A percentile compares a stretch with the other conserved stretches of the same genome.
These are phyloP conservation scores for Ciconia maguari DNA, from an alignment of 2,113 vertebrate species.

Conservation along the genomic window DNA sequence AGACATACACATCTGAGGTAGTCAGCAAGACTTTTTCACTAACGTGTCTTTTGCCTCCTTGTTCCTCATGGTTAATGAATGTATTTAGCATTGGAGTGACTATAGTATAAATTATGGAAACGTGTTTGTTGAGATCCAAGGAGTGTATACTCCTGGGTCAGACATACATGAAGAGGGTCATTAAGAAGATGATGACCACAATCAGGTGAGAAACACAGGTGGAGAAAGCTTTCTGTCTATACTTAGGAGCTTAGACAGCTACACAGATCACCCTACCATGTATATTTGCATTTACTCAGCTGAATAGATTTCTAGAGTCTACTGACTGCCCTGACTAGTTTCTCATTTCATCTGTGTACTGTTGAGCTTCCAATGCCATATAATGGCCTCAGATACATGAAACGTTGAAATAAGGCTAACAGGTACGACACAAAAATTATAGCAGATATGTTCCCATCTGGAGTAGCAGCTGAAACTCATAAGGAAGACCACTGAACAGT, in stretches of 20 bases:
- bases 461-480: background rate
- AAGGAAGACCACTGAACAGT: background rate
- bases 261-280: background rate
- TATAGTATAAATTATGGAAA: background rate
- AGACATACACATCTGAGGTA: background rate
- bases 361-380: background rate
- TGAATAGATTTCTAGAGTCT: background rate
- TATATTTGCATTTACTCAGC: background rate
- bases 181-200: background rate
- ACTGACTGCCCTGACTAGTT: background rate
- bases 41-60: background rate
- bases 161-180: background rate
- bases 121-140: background rate
- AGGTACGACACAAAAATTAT: background rate
- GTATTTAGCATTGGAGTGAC: background rate
- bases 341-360: background rate
- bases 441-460: background rate
- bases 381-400: background rate
- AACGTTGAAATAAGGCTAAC: background rate
- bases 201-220: background rate
- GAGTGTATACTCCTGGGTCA: background rate
- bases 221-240: background rate
- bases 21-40: background rate
- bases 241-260: background rate
- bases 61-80: background rate